Conservation (phyloP, 2,888 invertebrate genomes). For the Apodemia duryi region DNA sequence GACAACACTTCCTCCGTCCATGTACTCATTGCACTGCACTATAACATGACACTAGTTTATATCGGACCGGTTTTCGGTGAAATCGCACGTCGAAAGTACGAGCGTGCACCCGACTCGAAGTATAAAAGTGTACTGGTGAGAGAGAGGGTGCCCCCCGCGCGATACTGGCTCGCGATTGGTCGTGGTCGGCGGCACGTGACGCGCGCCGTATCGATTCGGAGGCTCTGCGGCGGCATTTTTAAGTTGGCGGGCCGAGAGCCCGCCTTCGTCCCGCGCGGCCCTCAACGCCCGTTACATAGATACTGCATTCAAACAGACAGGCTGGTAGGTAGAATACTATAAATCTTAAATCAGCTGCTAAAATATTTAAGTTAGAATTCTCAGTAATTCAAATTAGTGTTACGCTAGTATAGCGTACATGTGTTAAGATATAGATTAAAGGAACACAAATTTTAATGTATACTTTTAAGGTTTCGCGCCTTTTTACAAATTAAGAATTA, state of each 20-base stretch:
- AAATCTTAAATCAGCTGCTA: no score
- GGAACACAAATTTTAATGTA: no score
- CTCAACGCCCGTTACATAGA: conserved; percentile 53
- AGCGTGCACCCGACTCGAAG: conserved; percentile 48
- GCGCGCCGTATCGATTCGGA: conserved; percentile 87
- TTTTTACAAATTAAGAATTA: no score
- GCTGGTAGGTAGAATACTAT: background rate
- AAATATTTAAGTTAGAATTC: no score
- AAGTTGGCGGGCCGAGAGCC: conserved; percentile 80
- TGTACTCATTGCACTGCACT: conserved; percentile 72
- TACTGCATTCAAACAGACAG: conserved; percentile 28
- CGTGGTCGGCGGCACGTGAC: conserved; percentile 82
- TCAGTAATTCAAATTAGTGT: no score
- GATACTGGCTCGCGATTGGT: conserved; percentile 61
- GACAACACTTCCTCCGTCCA: conserved; percentile 74
- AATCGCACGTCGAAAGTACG: conserved; percentile 44
- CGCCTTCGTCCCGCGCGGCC: conserved; percentile 68
- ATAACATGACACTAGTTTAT: conserved; percentile 59
- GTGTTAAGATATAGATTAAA: no score
- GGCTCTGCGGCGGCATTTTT: conserved; percentile 90
- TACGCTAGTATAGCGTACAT: no score
- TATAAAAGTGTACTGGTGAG: conserved; percentile 66
- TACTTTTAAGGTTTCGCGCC: no score
- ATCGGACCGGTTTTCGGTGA: conserved; percentile 68
- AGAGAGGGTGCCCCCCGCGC: conserved; percentile 44